Evolutionary conservation across 2,797 vertebrate genomes (phyloP).

Genomic region (Pseudopleuronectes americanus): DNA sequence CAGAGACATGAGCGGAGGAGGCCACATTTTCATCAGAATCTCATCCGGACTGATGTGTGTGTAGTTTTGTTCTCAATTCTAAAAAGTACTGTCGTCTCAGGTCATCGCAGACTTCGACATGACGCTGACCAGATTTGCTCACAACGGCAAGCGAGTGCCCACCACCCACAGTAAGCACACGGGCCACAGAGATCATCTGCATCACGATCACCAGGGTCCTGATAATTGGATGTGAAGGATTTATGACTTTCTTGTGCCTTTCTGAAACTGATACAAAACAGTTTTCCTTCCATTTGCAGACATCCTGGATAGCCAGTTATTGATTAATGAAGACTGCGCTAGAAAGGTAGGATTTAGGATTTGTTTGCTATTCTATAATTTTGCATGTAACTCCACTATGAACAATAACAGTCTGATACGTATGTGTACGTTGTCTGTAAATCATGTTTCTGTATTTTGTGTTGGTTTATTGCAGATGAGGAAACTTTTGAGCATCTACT

Average conservation of each 20-base stretch:
- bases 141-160: slow-evolving; percentile 87
- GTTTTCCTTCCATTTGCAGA: slow-evolving; percentile 73
- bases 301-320: slow-evolving; percentile 87
- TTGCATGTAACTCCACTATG: not conserved
- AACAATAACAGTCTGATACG: not conserved
- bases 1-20: not conserved
- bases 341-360: slow-evolving; percentile 50
- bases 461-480: slow-evolving; percentile 77
- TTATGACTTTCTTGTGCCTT: not conserved
- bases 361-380: not conserved
- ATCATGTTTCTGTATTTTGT: not conserved
- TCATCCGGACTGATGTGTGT: too few relatives aligned
- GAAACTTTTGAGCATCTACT: slow-evolving; percentile 87
- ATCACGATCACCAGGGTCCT: too few relatives aligned
- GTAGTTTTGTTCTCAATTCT: not conserved
- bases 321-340: slow-evolving; percentile 88
- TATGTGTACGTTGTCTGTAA: too few relatives aligned
- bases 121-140: slow-evolving; percentile 91
- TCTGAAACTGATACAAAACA: not conserved
- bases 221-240: too few relatives aligned
- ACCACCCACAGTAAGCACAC: slow-evolving; percentile 90
- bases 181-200: not conserved
- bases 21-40: too few relatives aligned
- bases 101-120: slow-evolving; percentile 96
- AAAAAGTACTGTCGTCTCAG: slow-evolving; percentile 68